Evolutionary conservation across 2,113 vertebrate genomes (phyloP), one percentile per base, ranked within the genome.

Genomic region (Camarhynchus parvulus): DNA sequence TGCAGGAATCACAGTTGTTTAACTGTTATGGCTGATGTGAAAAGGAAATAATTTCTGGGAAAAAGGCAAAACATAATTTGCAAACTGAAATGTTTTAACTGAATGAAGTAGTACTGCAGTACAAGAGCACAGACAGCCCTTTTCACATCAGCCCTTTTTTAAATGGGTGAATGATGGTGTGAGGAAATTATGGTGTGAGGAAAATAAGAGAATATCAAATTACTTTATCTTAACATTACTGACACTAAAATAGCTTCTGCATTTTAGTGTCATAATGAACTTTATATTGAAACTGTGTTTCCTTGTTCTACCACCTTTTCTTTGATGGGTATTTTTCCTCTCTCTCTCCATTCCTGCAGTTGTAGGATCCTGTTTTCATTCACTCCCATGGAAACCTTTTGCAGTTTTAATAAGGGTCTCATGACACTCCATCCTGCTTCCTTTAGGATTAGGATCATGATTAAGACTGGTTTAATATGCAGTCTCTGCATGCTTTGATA

Each of bases 391-490:
- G 87, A 92, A 92, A 72, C 78, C 0, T 49, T 90, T 17, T 73
- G 58, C n/a, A 7, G 41, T 82, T 91, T 89, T 89, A 87, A 64
- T 82, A 82, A 79, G 77, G 41, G 77, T 89, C 83, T 96, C 13
- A 2, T 82, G 91, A 53, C 62, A 73, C 44, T 91, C 49, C 79
- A 58, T 79, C 75, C 62, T 88, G 37, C 67, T 84, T 94, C 87
- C 83, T 79, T 87, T 69, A 89, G 92, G 81, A 94, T 89, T 96
- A 92, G 49, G 53, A 59, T 87, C 58, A 7, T 58, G 62, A 94
- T 91, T 95, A 95, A 82, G 80, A 37, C 62, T 89, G 44, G 62
- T 79, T 87, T 96, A 68, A 87, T 84, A 64, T 46, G 49, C 89
- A 76, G 52, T 72, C 78, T 82, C 70, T 79, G 77, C 49, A 35